phyloP scores from a whole-genome alignment of 2,888 invertebrate species.

The Nasonovia ribisnigri region DNA sequence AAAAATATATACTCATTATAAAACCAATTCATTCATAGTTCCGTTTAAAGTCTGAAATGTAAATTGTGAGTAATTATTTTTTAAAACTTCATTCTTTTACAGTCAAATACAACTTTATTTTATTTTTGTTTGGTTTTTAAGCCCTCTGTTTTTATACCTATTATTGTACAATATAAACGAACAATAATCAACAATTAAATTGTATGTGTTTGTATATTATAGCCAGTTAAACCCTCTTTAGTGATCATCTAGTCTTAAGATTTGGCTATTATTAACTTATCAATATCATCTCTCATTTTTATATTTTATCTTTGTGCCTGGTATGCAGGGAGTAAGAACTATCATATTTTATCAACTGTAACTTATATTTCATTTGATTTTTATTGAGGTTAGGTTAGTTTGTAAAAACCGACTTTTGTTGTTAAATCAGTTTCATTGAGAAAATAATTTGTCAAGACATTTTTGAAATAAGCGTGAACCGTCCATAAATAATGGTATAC shows the following conservation, averaged over 20 bases:
- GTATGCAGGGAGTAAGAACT: background rate
- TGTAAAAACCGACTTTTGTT: background rate
- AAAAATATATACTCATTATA: too few species aligned
- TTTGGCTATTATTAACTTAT: background rate
- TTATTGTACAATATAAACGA: background rate
- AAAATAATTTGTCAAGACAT: constrained; percentile 4
- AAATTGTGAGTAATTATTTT: background rate
- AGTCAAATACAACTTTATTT: background rate
- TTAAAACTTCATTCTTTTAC: background rate
- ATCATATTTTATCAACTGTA: background rate
- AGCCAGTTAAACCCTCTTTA: background rate
- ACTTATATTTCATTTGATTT: background rate
- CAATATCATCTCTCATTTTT: too few species aligned
- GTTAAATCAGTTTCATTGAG: background rate
- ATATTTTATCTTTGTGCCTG: background rate
- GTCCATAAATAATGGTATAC: background rate
- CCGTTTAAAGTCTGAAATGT: background rate
- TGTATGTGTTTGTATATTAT: background rate
- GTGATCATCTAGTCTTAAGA: background rate
- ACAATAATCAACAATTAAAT: background rate
- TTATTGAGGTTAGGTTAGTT: too few species aligned
- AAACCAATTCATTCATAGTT: too few species aligned
- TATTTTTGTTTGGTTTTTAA: background rate
- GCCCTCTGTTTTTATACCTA: too few species aligned
- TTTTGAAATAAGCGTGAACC: constrained; percentile 5